Conservation (phyloP, 2,888 invertebrate species). For the Anthoptus insignis region DNA sequence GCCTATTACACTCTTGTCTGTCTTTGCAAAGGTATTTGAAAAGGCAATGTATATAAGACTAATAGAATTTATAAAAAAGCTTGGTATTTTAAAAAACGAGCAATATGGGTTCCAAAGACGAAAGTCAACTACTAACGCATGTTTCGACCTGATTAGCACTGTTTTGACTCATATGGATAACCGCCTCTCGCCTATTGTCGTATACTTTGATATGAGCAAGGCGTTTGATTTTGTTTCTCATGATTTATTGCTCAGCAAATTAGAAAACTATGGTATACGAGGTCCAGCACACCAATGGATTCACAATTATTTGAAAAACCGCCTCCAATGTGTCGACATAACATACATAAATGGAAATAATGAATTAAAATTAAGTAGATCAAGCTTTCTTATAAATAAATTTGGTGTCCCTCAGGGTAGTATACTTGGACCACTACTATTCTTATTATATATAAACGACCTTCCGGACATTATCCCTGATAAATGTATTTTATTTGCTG, state of each 20-base stretch:
- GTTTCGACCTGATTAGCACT: conserved; percentile 5
- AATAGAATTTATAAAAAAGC: too few relatives aligned
- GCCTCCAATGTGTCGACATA: too few relatives aligned
- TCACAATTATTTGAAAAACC: too few relatives aligned
- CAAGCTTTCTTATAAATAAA: too few relatives aligned
- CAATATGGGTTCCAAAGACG: conserved; percentile 11
- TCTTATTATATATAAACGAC: conserved; percentile 39
- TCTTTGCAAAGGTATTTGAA: too few relatives aligned
- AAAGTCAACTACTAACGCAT: conserved; percentile 2
- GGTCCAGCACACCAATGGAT: too few relatives aligned
- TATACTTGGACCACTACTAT: conserved; percentile 24
- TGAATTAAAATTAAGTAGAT: too few relatives aligned
- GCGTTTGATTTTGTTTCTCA: neutral
- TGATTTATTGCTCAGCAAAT: neutral
- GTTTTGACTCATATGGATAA: neutral
- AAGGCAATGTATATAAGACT: too few relatives aligned
- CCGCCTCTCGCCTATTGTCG: neutral
- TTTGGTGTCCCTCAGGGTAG: too few relatives aligned
- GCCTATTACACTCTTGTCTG: too few relatives aligned
- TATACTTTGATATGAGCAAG: conserved; percentile 1
- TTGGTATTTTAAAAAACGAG: neutral
- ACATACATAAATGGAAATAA: too few relatives aligned
- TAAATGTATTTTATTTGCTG: conserved; percentile 34
- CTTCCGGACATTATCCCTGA: conserved; percentile 21
- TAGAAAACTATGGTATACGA: too few relatives aligned